Percentiles rank a stretch among this genome's conserved stretches.
Evolutionary conservation across 2,797 vertebrate genomes (phyloP).

Genomic region (Streptopelia turtur): DNA sequence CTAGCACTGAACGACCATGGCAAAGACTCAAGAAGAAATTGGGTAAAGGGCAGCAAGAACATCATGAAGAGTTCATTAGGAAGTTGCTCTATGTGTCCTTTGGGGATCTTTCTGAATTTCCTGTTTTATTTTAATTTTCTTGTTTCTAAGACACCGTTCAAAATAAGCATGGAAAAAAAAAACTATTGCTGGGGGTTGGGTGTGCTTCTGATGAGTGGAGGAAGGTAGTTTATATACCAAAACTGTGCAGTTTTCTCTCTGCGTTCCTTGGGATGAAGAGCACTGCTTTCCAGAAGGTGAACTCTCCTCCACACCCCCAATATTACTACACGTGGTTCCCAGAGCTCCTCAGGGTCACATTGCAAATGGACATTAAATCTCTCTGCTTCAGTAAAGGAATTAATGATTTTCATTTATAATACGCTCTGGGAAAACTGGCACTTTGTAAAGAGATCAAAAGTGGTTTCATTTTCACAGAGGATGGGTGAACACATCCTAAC

Average conservation of each 20-base stretch:
- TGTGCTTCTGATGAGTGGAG: background rate
- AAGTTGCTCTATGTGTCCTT: background rate
- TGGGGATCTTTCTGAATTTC: slow-evolving; percentile 9
- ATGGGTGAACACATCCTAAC: background rate
- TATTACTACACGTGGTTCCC: background rate
- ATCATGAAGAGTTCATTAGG: background rate
- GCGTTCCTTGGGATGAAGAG: background rate
- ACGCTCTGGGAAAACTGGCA: background rate
- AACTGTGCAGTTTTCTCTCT: background rate
- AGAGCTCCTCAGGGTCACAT: background rate
- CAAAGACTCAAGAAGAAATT: background rate
- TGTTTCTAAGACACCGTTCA: slow-evolving; percentile 21
- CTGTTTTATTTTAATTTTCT: slow-evolving; percentile 19
- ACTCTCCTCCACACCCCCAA: fast-evolving
- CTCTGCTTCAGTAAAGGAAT: background rate
- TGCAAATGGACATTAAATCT: background rate
- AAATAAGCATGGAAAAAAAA: background rate
- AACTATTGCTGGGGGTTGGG: background rate
- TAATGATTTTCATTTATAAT: background rate
- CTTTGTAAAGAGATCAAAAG: background rate
- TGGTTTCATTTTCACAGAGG: background rate
- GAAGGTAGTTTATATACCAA: background rate
- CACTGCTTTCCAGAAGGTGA: background rate
- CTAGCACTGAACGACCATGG: background rate
- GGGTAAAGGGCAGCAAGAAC: background rate